These are phyloP conservation scores for Aphis gossypii DNA, from an alignment of 1,140 invertebrate genomes.

Conservation along the genomic window DNA sequence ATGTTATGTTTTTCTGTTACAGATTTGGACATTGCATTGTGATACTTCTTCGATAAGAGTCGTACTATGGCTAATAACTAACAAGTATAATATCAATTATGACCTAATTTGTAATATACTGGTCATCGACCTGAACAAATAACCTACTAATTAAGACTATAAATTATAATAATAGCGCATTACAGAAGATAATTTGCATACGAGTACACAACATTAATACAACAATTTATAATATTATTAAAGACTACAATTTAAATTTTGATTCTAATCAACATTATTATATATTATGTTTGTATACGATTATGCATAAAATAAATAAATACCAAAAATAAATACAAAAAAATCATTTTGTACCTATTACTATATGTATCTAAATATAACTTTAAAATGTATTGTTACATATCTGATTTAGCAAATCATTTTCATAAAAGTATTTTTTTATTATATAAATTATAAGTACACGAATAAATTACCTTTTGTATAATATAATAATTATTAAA, in stretches of 20 bases:
- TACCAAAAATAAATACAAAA: too few relatives aligned
- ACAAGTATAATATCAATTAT: not conserved
- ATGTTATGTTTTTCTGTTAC: not conserved
- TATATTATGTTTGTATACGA: not conserved
- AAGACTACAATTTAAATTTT: not conserved
- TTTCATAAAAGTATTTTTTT: too few relatives aligned
- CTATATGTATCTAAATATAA: too few relatives aligned
- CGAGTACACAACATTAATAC: not conserved
- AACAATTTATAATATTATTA: not conserved
- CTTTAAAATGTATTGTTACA: too few relatives aligned
- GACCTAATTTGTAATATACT: not conserved
- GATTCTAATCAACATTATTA: not conserved
- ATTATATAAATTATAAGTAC: not conserved
- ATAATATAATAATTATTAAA: not conserved
- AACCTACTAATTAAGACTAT: slow-evolving; percentile 3
- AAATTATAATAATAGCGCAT: not conserved
- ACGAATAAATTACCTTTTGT: not conserved
- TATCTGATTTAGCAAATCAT: too few relatives aligned
- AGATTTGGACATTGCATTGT: not conserved
- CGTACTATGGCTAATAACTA: not conserved
- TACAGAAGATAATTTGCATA: not conserved
- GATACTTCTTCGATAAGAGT: not conserved
- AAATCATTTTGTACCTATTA: too few relatives aligned
- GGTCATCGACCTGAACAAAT: not conserved
- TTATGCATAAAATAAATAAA: not conserved